phyloP scores from a whole-genome alignment of 2,113 vertebrate genomes.

The Oryzias woworae region DNA sequence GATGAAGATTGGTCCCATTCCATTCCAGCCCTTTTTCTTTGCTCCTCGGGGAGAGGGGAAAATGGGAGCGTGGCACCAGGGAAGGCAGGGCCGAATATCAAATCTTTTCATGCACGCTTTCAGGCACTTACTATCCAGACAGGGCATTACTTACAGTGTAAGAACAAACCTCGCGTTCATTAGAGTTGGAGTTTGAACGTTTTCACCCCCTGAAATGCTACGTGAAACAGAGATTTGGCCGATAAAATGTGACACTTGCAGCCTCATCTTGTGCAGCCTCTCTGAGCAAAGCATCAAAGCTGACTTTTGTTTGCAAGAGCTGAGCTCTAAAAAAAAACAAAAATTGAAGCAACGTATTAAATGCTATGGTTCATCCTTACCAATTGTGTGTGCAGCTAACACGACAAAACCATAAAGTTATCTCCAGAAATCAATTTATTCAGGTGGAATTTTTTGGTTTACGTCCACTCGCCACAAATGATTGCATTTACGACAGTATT shows the following conservation, averaged over 20 bases:
- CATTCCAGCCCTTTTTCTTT: slow-evolving; percentile 53
- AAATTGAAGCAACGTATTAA: slow-evolving; percentile 2
- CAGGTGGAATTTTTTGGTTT: slow-evolving; percentile 34
- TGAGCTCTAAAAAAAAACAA: not conserved
- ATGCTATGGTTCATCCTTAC: slow-evolving; percentile 1
- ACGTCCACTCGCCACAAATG: slow-evolving; percentile 35
- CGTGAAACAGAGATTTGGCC: not conserved
- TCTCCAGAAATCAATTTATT: slow-evolving; percentile 65
- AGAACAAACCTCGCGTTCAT: slow-evolving; percentile 24
- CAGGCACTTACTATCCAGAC: slow-evolving; percentile 41
- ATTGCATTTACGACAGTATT: slow-evolving; percentile 14
- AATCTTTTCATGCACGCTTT: slow-evolving; percentile 67
- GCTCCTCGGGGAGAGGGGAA: slow-evolving; percentile 69
- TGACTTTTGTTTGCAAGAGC: not conserved
- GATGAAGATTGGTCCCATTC: slow-evolving; percentile 71
- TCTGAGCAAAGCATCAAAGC: not conserved
- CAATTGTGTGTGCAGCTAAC: slow-evolving; percentile 59
- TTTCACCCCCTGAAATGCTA: not conserved
- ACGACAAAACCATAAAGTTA: slow-evolving; percentile 76
- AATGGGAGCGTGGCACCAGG: slow-evolving; percentile 77
- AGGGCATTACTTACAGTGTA: slow-evolving; percentile 15
- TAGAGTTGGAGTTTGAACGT: slow-evolving; percentile 1
- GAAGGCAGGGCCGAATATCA: slow-evolving; percentile 67
- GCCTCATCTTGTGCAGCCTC: not conserved
- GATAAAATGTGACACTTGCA: not conserved